phyloP scores from a whole-genome alignment of 92 coral and sea anemone species.

The Umimayanthus chanpuru region DNA sequence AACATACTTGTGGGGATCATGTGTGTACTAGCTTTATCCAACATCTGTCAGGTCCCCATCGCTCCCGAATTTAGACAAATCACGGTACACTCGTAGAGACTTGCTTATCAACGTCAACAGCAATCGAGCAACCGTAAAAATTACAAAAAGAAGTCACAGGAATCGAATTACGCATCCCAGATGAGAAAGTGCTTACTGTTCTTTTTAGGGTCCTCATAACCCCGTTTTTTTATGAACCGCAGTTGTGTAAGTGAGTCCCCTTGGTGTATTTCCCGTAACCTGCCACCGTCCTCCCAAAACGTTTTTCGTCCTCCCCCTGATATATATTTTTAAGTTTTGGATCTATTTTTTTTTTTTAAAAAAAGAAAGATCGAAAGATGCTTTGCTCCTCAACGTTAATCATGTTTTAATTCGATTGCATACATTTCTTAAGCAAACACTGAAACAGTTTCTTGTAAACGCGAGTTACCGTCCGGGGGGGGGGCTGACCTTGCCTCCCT shows the following conservation, averaged over 20 bases:
- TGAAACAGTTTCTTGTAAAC: not conserved
- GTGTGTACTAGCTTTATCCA: not conserved
- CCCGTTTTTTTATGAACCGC: not conserved
- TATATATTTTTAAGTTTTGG: not conserved
- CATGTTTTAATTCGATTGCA: slow-evolving; percentile 9
- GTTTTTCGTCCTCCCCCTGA: not conserved
- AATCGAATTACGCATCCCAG: not conserved
- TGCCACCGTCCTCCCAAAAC: not conserved
- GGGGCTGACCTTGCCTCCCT: no score
- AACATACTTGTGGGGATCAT: slow-evolving; percentile 1
- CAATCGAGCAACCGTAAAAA: slow-evolving; percentile 13
- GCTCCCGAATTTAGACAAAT: slow-evolving; percentile 13
- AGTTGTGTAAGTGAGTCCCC: slow-evolving; percentile 13
- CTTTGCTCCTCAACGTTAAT: slow-evolving; percentile 4
- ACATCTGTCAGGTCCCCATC: slow-evolving; percentile 7
- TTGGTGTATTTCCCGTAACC: not conserved
- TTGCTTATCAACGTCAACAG: slow-evolving; percentile 4
- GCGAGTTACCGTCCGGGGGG: slow-evolving; percentile 12
- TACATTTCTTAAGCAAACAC: slow-evolving; percentile 10
- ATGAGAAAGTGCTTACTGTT: not conserved
- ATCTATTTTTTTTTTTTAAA: not conserved
- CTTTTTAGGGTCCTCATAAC: not conserved
- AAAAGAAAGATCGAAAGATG: not conserved
- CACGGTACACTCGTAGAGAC: not conserved
- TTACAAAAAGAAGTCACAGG: not conserved